A percentile compares a stretch with the other conserved stretches of the same genome.
These are phyloP conservation scores for Thereva nobilitata DNA, from an alignment of 2,888 invertebrate species.

Conservation along the genomic window DNA sequence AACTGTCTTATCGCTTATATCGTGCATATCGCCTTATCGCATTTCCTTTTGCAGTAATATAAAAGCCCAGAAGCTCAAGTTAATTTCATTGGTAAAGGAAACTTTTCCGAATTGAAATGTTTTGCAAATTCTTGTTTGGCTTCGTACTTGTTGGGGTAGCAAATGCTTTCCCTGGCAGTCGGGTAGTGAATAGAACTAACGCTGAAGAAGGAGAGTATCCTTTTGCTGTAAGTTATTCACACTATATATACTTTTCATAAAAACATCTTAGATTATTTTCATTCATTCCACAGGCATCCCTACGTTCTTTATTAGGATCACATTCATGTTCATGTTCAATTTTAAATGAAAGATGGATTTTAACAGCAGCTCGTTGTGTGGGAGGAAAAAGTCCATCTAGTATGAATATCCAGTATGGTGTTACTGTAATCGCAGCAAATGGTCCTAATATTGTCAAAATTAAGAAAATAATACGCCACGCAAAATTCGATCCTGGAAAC, in stretches of 20 bases:
- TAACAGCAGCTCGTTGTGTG: constrained; percentile 54
- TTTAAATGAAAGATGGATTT: constrained; percentile 46
- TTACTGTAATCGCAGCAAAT: constrained; percentile 43
- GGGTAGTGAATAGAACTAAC: constrained; percentile 54
- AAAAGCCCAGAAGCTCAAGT: too few relatives aligned
- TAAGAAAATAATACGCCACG: constrained; percentile 51
- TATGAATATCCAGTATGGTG: constrained; percentile 49
- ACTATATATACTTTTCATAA: not conserved
- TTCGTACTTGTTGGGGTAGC: too few relatives aligned
- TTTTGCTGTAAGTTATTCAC: constrained; percentile 48
- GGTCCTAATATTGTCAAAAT: constrained; percentile 49
- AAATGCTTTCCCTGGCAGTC: constrained; percentile 37
- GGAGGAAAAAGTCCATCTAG: constrained; percentile 24
- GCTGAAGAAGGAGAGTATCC: constrained; percentile 49
- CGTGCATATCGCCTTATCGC: too few relatives aligned
- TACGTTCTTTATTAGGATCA: constrained; percentile 41
- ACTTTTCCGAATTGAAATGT: too few relatives aligned
- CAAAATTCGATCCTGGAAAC: constrained; percentile 47
- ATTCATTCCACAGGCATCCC: constrained; percentile 42
- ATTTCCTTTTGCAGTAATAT: too few relatives aligned
- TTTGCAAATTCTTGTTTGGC: too few relatives aligned
- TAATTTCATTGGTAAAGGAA: too few relatives aligned
- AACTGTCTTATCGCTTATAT: too few relatives aligned
- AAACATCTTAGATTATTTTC: not conserved
- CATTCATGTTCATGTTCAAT: constrained; percentile 52